Percentiles rank a stretch among this genome's conserved stretches.
Conservation (phyloP, 2,113 vertebrate genomes). For the Bothrops jararaca region DNA sequence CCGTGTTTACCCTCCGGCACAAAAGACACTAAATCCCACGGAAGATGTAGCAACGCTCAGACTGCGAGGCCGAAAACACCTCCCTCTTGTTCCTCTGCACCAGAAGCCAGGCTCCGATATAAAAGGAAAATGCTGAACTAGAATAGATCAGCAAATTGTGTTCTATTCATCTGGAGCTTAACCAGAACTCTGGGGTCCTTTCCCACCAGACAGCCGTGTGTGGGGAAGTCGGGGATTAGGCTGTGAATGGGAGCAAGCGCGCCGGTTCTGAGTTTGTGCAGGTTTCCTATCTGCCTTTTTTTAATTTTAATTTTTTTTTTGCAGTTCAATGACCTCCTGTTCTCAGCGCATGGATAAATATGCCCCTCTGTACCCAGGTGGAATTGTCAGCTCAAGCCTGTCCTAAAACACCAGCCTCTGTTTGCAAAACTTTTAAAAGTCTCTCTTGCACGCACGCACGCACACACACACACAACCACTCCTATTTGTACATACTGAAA, state of each 20-base stretch:
- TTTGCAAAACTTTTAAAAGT: too few species aligned
- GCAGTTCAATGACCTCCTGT: not conserved
- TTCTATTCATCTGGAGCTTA: not conserved
- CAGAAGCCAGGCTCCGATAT: not conserved
- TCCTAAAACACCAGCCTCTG: not conserved
- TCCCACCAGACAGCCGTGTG: not conserved
- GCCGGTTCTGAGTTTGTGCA: not conserved
- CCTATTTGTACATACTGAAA: not conserved
- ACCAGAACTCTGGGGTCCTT: not conserved
- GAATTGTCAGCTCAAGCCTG: not conserved
- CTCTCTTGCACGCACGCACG: too few species aligned
- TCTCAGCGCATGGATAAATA: not conserved
- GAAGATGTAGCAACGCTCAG: not conserved
- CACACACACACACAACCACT: not conserved
- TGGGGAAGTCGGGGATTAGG: not conserved
- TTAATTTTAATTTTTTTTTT: too few species aligned
- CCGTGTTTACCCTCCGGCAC: not conserved
- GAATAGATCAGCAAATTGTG: not conserved
- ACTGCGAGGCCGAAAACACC: not conserved
- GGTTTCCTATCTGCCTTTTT: not conserved
- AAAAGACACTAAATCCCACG: not conserved
- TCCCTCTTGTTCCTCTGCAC: not conserved
- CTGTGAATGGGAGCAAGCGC: not conserved
- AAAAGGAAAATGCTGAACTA: not conserved
- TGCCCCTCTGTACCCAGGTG: not conserved